Base-by-base conservation (phyloP, 2,113 vertebrate genomes). In the Channa maculata region DNA sequence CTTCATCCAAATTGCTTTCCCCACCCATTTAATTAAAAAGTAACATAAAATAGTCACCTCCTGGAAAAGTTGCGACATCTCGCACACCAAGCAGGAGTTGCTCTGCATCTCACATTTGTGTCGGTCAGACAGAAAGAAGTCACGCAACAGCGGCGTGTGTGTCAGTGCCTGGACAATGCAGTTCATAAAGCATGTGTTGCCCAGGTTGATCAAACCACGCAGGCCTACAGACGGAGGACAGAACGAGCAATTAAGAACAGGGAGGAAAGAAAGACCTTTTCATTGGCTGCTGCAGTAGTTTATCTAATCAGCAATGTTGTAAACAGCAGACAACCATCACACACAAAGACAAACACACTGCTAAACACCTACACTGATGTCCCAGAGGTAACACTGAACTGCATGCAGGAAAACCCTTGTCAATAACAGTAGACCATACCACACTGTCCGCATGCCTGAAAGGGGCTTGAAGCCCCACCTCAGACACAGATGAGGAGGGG, bases 161-260 rank as follows among this genome's bases (percentile, higher is more conserved):
- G 97, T 98, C 91, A 98, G 95, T 7, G 97, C 97, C 95, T 98
- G 97, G 67, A 98, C 97, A 62, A 98, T 98, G 95, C 97, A 98
- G 94, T 98, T 98, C 97, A 98, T 98, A 93, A 98, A 98, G 93
- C 97, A 98, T 0, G 97, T 98, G 95, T 98, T 98, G 82, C 97
- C 97, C 68, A 98, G 94, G 93, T 98, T 98, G 85, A 98, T 97
- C 71, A 98, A 93, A 77, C 97, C 97, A 9, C 97, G 95, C 71
- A 98, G 93, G 91, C 97, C 97, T 98, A 90, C 3, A 8, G 9
- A 37, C 13, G 2, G 24, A 58, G 33, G 37, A 3, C 2, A 14
- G 24, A 39, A 33, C 71, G 13, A 72, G 0, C 2, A 8, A 38
- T 6, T 9, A 7, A 33, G 36, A 57, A 1, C 4, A 49, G 36